Conservation (phyloP, 2,113 vertebrate genomes). For the Mastomys coucha region DNA sequence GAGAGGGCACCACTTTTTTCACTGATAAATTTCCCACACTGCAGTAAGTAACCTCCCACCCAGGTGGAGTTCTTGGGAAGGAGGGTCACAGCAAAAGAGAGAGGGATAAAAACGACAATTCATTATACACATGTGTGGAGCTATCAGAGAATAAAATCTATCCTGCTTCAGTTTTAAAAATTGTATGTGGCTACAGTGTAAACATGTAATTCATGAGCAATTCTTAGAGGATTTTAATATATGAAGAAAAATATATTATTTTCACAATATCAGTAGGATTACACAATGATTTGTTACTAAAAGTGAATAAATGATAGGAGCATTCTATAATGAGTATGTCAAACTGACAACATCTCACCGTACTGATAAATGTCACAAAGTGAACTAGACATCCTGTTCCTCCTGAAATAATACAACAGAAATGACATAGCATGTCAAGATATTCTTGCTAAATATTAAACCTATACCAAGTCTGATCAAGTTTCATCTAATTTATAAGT, state of each 20-base stretch:
- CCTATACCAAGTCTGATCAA: background rate
- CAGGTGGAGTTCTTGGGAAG: background rate
- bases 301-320: background rate
- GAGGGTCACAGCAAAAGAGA: background rate
- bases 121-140: background rate
- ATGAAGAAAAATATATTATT: background rate
- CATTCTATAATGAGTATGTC: background rate
- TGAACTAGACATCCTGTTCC: background rate
- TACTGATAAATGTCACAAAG: background rate
- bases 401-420: background rate
- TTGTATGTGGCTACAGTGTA: background rate
- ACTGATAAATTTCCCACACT: background rate
- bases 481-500: background rate
- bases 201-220: background rate
- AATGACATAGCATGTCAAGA: slow-evolving; percentile 19
- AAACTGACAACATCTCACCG: background rate
- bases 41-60: background rate
- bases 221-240: background rate
- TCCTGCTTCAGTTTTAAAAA: background rate
- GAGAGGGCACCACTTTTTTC: background rate
- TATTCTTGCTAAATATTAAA: slow-evolving; percentile 51
- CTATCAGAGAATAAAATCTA: background rate
- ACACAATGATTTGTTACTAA: slow-evolving; percentile 10
- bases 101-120: background rate
- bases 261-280: slow-evolving; percentile 1